Evolutionary conservation across 2,888 invertebrate species (phyloP), one percentile per base, ranked within the genome.

Genomic region (Mellilla xanthometata): DNA sequence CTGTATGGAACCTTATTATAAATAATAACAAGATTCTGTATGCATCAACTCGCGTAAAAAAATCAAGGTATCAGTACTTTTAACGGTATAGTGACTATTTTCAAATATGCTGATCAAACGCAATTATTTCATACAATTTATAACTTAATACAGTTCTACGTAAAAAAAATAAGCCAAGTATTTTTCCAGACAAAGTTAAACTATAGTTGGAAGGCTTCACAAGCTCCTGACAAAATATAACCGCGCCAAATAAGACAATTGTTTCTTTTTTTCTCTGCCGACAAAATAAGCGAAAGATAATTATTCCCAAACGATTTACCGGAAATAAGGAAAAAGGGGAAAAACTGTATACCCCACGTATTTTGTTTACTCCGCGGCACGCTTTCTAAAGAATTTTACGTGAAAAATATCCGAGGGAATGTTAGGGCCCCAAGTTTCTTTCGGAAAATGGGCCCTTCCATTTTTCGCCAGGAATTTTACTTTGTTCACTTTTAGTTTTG

Each of bases 251-350:
- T 23, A 49, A 38, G 35, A 48, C 39, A 54, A 48, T 45, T 52
- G 53, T 54, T 50, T 52, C 48, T 44, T 52, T 53, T 50, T n/a
- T 42, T 41, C 49, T 52, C 29, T 45, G 4, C 38, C 38, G 26
- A 41, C 48, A 52, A 60, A 62, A 65, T 57, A 59, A 55, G 50
- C 48, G 51, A 43, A 28, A 63, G 62, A 68, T 72, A 72, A 72
- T 72, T 72, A 72, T 71, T 71, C 72, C 70, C 64, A 60, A 52
- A 59, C 67, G 68, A 62, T 69, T 69, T 65, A 47, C 56, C 69
- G 60, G 54, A 64, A 63, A 68, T 61, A 65, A 65, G 67, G 63
- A 63, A 70, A 58, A 64, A 41, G 52, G 51, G 52, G 47, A 39
- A 31, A 31, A 39, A 31, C 30, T 24, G 31, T 47, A 22, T 10